Evolutionary conservation across 2,797 vertebrate genomes (phyloP).

Genomic region (Tarsius wallacei): DNA sequence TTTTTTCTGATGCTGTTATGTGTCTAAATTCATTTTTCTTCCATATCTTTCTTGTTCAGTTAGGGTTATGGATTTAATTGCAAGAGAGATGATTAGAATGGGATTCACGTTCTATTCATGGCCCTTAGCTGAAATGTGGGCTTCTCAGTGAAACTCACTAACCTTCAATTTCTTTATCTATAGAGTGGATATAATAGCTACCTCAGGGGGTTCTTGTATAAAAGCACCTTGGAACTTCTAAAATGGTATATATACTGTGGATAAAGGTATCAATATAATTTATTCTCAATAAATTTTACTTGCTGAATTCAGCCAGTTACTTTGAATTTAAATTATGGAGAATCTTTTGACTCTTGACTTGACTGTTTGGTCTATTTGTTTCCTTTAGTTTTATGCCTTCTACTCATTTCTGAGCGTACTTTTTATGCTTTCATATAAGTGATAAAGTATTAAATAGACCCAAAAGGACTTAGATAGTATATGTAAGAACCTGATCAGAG

Average conservation of each 20-base stretch:
- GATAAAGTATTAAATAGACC: background rate
- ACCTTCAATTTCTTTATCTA: background rate
- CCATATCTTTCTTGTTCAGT: background rate
- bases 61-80: constrained; percentile 11
- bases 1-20: background rate
- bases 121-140: background rate
- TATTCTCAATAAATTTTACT: constrained; percentile 31
- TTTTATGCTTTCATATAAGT: background rate
- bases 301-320: background rate
- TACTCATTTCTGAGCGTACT: background rate
- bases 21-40: background rate
- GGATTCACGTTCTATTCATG: background rate
- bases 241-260: background rate
- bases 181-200: background rate
- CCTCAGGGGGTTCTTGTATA: background rate
- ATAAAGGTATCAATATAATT: background rate
- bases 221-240: background rate
- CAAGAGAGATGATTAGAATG: background rate
- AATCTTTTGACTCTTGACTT: constrained; percentile 11
- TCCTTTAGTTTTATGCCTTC: background rate
- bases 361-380: background rate
- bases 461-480: background rate
- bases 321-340: background rate
- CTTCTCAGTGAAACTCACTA: background rate
- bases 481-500: background rate